Conservation (phyloP, 30 jellyfish, hydroid and myxozoan genomes). For the Rhopilema esculentum region DNA sequence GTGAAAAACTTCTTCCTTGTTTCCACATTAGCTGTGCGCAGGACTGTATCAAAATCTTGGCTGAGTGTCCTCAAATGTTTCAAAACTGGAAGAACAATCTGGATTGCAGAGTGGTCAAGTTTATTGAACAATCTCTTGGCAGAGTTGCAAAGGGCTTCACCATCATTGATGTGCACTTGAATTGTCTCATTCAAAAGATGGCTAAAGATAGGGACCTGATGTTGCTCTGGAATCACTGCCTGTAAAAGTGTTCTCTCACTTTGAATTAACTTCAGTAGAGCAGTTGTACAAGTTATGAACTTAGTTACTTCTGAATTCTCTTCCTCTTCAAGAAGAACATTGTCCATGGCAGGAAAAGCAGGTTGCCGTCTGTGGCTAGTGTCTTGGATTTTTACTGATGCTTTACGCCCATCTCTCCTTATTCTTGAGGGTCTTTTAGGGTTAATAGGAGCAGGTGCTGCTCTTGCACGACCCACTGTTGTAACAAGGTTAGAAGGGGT, state of each 20-base stretch:
- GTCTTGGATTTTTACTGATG: slow-evolving; percentile 51
- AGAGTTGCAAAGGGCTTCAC: slow-evolving; percentile 87
- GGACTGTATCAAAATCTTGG: slow-evolving; percentile 91
- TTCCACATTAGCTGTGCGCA: slow-evolving; percentile 90
- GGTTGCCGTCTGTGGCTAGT: slow-evolving; percentile 57
- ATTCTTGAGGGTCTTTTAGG: slow-evolving; percentile 53
- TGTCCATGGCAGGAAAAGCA: slow-evolving; percentile 47
- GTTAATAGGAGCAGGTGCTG: slow-evolving; percentile 48
- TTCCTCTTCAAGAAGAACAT: slow-evolving; percentile 71
- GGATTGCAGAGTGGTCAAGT: slow-evolving; percentile 93
- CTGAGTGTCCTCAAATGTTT: slow-evolving; percentile 77
- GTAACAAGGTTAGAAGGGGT: slow-evolving; percentile 32
- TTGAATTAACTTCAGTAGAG: slow-evolving; percentile 90
- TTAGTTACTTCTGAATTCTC: slow-evolving; percentile 83
- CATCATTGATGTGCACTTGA: slow-evolving; percentile 70
- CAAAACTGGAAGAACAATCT: slow-evolving; percentile 84
- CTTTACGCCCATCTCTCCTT: slow-evolving; percentile 61
- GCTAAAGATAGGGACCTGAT: slow-evolving; percentile 94
- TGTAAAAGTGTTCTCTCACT: slow-evolving; percentile 86
- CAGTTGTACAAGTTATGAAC: slow-evolving; percentile 91
- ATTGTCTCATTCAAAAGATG: slow-evolving; percentile 84
- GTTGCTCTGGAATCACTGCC: slow-evolving; percentile 87
- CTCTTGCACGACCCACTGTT: slow-evolving; percentile 35
- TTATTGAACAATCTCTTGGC: slow-evolving; percentile 72
- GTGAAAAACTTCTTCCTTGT: slow-evolving; percentile 90